Evolutionary conservation across 2,797 vertebrate genomes (phyloP).

Genomic region (Mus minutoides): DNA sequence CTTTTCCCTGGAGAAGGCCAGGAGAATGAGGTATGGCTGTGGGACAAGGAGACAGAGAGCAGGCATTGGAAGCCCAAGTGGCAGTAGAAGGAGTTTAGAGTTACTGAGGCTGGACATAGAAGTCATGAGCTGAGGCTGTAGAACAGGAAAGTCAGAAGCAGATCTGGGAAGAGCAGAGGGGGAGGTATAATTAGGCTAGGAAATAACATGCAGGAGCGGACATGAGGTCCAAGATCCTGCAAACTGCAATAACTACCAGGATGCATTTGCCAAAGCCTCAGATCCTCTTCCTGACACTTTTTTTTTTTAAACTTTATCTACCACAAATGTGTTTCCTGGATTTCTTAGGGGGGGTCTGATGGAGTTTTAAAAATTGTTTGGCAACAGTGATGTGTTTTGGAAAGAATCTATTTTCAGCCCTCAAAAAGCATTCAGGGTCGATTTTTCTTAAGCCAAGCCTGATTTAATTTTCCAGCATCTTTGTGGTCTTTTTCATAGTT

Average conservation of each 20-base stretch:
- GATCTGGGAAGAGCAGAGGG: no score
- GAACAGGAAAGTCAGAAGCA: background rate
- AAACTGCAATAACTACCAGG: background rate
- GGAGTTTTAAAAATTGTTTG: slow-evolving; percentile 4
- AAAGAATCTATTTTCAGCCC: background rate
- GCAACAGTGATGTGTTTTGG: background rate
- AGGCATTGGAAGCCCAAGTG: background rate
- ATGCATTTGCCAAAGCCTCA: background rate
- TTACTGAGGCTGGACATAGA: background rate
- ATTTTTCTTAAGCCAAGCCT: background rate
- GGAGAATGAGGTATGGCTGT: background rate
- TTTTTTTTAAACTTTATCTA: background rate
- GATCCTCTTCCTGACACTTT: background rate
- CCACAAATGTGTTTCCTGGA: background rate
- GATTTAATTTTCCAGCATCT: background rate
- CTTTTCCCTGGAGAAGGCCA: background rate
- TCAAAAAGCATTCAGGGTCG: background rate
- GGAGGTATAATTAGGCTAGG: background rate
- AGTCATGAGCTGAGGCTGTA: rapidly evolving
- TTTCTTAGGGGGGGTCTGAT: background rate
- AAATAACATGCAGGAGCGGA: background rate
- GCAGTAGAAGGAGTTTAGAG: background rate
- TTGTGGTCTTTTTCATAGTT: background rate
- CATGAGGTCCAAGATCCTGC: background rate
- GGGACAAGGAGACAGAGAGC: background rate